phyloP scores from a whole-genome alignment of 1,140 invertebrate genomes.

The Pseudomyrmex concolor region DNA sequence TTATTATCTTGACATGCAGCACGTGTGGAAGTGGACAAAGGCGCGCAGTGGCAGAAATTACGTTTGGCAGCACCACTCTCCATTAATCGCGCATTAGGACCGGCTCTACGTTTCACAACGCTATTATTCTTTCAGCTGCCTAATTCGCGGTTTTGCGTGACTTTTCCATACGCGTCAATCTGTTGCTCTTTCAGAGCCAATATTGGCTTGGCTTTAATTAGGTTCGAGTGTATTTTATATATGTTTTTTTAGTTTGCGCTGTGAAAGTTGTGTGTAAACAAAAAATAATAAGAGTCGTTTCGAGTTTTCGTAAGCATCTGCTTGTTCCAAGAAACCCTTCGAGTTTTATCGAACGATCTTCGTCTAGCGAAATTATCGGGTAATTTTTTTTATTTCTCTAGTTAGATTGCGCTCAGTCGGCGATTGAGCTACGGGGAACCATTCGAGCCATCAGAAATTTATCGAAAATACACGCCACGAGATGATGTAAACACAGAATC shows the following conservation, averaged over 20 bases:
- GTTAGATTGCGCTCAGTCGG: background rate
- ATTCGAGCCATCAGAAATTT: slow-evolving; percentile 38
- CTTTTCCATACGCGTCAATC: background rate
- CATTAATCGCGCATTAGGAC: slow-evolving; percentile 64
- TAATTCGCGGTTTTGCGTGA: slow-evolving; percentile 63
- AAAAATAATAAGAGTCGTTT: slow-evolving; percentile 18
- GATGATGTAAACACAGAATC: background rate
- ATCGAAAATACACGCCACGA: slow-evolving; percentile 25
- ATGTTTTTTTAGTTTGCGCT: too few species aligned
- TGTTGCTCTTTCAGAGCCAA: background rate
- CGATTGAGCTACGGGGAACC: slow-evolving; percentile 24
- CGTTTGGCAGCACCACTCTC: slow-evolving; percentile 55
- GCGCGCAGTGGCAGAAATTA: slow-evolving; percentile 57
- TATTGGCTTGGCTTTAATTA: background rate
- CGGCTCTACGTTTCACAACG: background rate
- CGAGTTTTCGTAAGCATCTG: slow-evolving; percentile 5
- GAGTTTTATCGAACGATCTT: slow-evolving; percentile 35
- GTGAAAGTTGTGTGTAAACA: background rate
- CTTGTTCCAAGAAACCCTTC: slow-evolving; percentile 30
- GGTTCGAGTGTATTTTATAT: background rate
- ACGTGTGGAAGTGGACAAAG: slow-evolving; percentile 42
- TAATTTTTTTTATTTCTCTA: slow-evolving; percentile 20
- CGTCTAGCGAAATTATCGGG: background rate
- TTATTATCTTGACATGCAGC: slow-evolving; percentile 15
- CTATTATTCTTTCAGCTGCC: slow-evolving; percentile 65